Evolutionary conservation across 1,140 invertebrate species (phyloP).

Genomic region (Caerostris extrusa): DNA sequence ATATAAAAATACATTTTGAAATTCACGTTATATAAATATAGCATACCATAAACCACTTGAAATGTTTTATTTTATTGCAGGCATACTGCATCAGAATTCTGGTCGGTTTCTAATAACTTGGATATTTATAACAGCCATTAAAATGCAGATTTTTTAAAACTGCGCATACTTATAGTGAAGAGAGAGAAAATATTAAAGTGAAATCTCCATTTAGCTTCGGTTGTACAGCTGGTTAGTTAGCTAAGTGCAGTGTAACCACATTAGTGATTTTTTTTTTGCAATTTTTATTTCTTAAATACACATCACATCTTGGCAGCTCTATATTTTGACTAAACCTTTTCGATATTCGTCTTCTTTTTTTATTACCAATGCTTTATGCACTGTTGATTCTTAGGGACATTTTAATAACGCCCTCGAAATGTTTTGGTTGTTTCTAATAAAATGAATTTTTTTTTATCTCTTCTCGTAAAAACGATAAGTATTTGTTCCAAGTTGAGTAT

Average conservation of each 20-base stretch:
- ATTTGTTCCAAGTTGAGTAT: conserved; percentile 54
- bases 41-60: not conserved
- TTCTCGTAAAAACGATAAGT: conserved; percentile 38
- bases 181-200: not conserved
- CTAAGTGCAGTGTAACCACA: conserved; percentile 28
- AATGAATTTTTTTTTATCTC: conserved; percentile 29
- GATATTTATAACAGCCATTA: conserved; percentile 25
- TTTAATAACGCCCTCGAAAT: conserved; percentile 23
- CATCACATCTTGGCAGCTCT: not conserved
- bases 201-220: not conserved
- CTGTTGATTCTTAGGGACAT: conserved; percentile 43
- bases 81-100: not conserved
- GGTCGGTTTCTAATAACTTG: not conserved
- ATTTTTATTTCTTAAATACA: not conserved
- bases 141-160: not conserved
- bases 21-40: too few relatives aligned
- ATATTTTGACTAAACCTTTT: conserved; percentile 22
- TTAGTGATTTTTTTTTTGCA: not conserved
- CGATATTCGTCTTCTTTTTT: conserved; percentile 3
- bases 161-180: not conserved
- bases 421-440: conserved; percentile 50
- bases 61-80: not conserved
- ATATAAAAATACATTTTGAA: too few relatives aligned
- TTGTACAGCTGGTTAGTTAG: conserved; percentile 31
- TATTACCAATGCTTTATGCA: conserved; percentile 22